Evolutionary conservation across 2,888 invertebrate species (phyloP).

Genomic region (Gastracanthus pulcherrimus): DNA sequence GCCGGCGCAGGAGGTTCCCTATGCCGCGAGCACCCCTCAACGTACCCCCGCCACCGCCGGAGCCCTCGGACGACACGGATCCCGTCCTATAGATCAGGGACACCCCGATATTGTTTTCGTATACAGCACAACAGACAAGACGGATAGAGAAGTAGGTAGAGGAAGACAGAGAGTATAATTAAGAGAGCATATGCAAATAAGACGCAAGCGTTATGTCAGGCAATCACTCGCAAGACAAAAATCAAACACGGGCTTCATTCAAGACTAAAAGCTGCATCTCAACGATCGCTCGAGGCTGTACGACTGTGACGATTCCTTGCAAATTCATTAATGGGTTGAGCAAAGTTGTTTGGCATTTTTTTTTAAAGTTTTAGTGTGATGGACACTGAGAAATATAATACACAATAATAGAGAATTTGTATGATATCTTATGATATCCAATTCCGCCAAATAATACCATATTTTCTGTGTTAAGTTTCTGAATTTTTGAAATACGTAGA

Average conservation of each 20-base stretch:
- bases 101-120: slow-evolving; percentile 74
- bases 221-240: slow-evolving; percentile 12
- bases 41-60: slow-evolving; percentile 76
- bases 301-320: background rate
- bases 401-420: too few relatives aligned
- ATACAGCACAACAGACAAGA: slow-evolving; percentile 72
- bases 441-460: too few relatives aligned
- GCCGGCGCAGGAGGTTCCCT: slow-evolving; percentile 77
- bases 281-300: slow-evolving; percentile 7
- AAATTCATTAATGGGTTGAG: background rate
- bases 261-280: background rate
- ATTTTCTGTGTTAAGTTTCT: too few relatives aligned
- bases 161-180: background rate
- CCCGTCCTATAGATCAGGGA: slow-evolving; percentile 77
- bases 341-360: background rate
- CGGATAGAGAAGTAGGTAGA: slow-evolving; percentile 35
- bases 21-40: slow-evolving; percentile 76
- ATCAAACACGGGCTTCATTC: slow-evolving; percentile 20
- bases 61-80: slow-evolving; percentile 77
- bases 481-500: too few relatives aligned
- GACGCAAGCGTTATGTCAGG: slow-evolving; percentile 47
- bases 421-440: too few relatives aligned
- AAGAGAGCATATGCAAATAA: slow-evolving; percentile 1
- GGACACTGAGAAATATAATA: too few relatives aligned
- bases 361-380: background rate